Evolutionary conservation across 2,113 vertebrate species (phyloP), one percentile per base, ranked within the genome.

Genomic region (Limanda limanda): DNA sequence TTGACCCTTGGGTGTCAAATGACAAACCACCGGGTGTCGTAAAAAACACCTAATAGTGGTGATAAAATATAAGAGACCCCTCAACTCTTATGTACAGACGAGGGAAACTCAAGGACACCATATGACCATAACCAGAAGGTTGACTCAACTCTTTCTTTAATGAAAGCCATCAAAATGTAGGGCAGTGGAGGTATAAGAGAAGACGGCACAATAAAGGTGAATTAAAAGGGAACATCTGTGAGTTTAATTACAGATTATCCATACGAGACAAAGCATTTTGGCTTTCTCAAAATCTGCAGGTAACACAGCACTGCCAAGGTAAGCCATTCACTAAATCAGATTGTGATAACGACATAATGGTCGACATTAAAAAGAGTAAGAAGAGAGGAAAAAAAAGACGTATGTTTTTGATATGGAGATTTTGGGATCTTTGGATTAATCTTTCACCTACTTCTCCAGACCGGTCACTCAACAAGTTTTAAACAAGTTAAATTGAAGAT

Each of bases 11-110:
- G 60, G 72, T 83, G 84, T 79, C 69, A 74, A 76, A 82, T 85
- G 80, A 85, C 62, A 73, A 76, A 80, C 58, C 27, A 1, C 73
- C 27, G 47, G 40, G 78, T 78, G 67, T 84, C 78, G 17, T 90
- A 90, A 89, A 77, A 69, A 84, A 74, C 60, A 66, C 42, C 63
- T 75, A 74, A 84, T 82, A 62, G 85, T 55, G 70, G 78, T 68
- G 70, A 90, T 89, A 89, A 87, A 89, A 89, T 81, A 78, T 80
- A 70, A 71, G 76, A 82, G 71, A 81, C 76, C 69, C 40, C 58
- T 73, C 18, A 64, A 72, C 74, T 67, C 82, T 76, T 72, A 58
- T 37, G 48, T 71, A 67, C 63, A 72, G 63, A 63, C n/a, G 42
- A 25, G 42, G 31, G 35, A 64, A 73, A 78, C 14, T 24, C 84